phyloP scores from a whole-genome alignment of 1,140 invertebrate species.

The Camponotus floridanus region DNA sequence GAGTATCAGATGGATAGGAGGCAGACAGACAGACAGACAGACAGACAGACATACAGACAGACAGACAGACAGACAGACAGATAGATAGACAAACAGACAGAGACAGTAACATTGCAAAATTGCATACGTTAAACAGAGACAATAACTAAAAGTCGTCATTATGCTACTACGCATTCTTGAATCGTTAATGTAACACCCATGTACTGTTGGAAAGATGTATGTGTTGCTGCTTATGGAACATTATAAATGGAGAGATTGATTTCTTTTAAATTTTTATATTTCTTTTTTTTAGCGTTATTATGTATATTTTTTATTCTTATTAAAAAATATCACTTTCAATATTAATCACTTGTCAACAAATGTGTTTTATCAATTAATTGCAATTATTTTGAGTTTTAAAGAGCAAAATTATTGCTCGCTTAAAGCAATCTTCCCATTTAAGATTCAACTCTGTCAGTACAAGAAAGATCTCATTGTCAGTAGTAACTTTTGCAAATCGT shows the following conservation, averaged over 20 bases:
- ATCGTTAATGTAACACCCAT: conserved; percentile 66
- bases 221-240: not conserved
- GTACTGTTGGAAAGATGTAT: conserved; percentile 36
- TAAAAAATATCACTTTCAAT: not conserved
- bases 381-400: conserved; percentile 6
- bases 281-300: not conserved
- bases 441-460: not conserved
- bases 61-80: conserved; percentile 72
- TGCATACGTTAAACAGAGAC: conserved; percentile 72
- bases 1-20: conserved; percentile 70
- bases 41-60: conserved; percentile 58
- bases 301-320: not conserved
- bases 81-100: conserved; percentile 77
- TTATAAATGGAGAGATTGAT: not conserved
- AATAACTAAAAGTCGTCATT: conserved; percentile 69
- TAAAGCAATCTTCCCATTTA: not conserved
- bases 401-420: not conserved
- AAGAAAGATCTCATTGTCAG: not conserved
- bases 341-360: not conserved
- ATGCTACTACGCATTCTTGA: conserved; percentile 74
- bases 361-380: not conserved
- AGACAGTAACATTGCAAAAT: conserved; percentile 73
- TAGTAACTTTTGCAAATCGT: not conserved
- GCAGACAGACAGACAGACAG: conserved; percentile 68
- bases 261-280: not conserved